A percentile compares a stretch with the other conserved stretches of the same genome.
Conservation (phyloP, 1,140 invertebrate species). For the Stegodyphus mimosarum region DNA sequence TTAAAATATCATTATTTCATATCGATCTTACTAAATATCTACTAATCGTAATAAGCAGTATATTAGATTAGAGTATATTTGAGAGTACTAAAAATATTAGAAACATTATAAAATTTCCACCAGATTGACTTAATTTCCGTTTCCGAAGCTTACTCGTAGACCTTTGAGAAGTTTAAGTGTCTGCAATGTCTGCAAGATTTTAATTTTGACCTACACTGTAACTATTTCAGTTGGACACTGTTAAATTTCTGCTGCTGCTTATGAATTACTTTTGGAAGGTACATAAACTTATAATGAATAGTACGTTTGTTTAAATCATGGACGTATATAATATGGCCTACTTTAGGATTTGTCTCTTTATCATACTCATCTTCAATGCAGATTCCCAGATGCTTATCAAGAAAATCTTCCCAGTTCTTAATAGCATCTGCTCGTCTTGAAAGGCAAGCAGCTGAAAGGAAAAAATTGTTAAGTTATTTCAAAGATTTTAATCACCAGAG, state of each 20-base stretch:
- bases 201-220: not conserved
- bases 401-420: conserved; percentile 8
- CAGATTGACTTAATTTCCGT: no score
- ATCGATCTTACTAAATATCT: no score
- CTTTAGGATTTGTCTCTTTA: not conserved
- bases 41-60: no score
- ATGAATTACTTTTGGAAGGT: not conserved
- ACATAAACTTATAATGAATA: not conserved
- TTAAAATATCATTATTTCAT: no score
- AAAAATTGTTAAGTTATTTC: no score
- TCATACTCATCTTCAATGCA: not conserved
- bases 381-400: not conserved
- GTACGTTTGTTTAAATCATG: not conserved
- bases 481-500: no score
- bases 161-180: no score
- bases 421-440: conserved; percentile 1
- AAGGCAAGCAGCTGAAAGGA: not conserved
- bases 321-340: not conserved
- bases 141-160: no score
- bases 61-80: no score
- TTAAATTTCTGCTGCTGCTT: not conserved
- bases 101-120: no score
- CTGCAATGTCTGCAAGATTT: not conserved
- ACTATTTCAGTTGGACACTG: not conserved
- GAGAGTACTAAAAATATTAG: no score